A percentile compares a stretch with the other conserved stretches of the same genome.
Evolutionary conservation across 1,140 invertebrate genomes (phyloP).

Genomic region (Pseudobourletiella spinata): DNA sequence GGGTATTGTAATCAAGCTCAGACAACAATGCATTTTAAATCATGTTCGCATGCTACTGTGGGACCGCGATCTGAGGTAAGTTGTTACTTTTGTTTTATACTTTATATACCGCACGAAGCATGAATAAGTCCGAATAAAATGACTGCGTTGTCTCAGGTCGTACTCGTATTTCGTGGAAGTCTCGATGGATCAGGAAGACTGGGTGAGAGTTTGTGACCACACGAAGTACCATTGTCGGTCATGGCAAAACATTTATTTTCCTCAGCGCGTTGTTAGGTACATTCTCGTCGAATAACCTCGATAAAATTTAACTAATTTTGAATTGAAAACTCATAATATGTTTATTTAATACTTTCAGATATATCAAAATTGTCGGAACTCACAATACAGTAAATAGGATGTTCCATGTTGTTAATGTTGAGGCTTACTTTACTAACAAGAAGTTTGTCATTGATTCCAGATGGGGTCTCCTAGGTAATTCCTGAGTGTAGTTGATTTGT

Average conservation of each 20-base stretch:
- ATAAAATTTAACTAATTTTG: slow-evolving; percentile 11
- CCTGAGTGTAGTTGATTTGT: no score
- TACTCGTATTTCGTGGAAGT: slow-evolving; percentile 97
- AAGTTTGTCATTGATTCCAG: slow-evolving; percentile 46
- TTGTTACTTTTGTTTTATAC: no score
- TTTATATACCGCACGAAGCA: background rate
- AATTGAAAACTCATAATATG: no score
- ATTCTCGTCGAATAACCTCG: background rate
- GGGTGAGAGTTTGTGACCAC: slow-evolving; percentile 87
- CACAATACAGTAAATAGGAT: slow-evolving; percentile 93
- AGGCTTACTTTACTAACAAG: slow-evolving; percentile 73
- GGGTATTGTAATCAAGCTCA: slow-evolving; percentile 80
- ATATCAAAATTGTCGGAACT: slow-evolving; percentile 83
- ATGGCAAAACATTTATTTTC: slow-evolving; percentile 93
- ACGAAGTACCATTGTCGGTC: slow-evolving; percentile 84
- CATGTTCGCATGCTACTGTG: slow-evolving; percentile 85
- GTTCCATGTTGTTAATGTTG: slow-evolving; percentile 86
- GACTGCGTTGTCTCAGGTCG: slow-evolving; percentile 48
- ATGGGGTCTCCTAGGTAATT: slow-evolving; percentile 43
- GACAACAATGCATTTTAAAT: slow-evolving; percentile 83
- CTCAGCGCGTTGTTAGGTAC: slow-evolving; percentile 66
- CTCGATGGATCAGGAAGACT: slow-evolving; percentile 91
- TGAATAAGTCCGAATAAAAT: background rate
- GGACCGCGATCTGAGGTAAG: slow-evolving; percentile 79
- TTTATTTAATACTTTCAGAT: slow-evolving; percentile 47